Evolutionary conservation across 1,140 invertebrate species (phyloP), one percentile per base, ranked within the genome.

Genomic region (Drosophila tani): DNA sequence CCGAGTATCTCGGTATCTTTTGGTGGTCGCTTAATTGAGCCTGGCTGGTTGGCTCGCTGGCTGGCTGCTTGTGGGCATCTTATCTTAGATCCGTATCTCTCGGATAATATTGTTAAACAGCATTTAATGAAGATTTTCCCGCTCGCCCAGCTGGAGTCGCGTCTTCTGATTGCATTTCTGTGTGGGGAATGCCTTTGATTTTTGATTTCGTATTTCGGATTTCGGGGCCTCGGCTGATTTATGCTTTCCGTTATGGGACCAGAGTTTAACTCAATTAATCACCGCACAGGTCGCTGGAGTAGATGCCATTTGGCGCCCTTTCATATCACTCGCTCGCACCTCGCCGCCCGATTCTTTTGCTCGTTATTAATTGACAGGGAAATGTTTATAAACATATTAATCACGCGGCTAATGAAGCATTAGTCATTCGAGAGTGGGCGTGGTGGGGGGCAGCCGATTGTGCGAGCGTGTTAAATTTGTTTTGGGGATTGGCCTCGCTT

Each of bases 321-420:
- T 82, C 76, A 55, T 47, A 40, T 64, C 47, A 41, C 32, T 65
- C 43, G 49, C 57, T 57, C 49, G 63, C 57, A 79, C 68, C 64
- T 78, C 74, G 24, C 41, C 49, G 43, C 38, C 41, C 60, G 47
- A 27, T 46, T 60, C 35, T 49, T 67, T 66, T 58, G 38, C 51
- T 75, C 65, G 43, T 85, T 91, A 90, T 90, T 90, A 90, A 90
- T 90, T 90, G 85, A 90, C 85, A 82, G 82, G 81, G 69, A 67
- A 90, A 82, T 90, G 86, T 82, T 90, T 90, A 90, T 90, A 90
- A 90, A 91, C 85, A 90, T 90, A 91, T 90, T 90, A 90, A 90
- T 90, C 86, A 90, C 83, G 53, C 41, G 49, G 68, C 70, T 90
- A 90, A 90, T 91, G 85, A 90, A 91, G 86, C 75, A 91, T 90